Base-by-base conservation (phyloP, 1,140 invertebrate genomes). In the Tetraneura akinire region DNA sequence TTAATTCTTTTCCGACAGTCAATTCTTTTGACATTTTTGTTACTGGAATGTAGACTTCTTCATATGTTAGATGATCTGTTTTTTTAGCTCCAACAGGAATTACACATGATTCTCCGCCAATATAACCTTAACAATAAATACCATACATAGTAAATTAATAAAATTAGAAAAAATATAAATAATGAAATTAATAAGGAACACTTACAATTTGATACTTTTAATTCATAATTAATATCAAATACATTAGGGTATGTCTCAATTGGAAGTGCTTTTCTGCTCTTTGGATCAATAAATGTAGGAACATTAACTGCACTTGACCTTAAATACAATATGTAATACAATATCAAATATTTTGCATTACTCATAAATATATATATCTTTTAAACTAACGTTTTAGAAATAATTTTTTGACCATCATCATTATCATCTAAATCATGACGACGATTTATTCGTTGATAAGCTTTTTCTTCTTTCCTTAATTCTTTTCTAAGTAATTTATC, bases 381-480 rank as follows among this genome's bases (percentile, higher is more conserved):
- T 55, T 86, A 82, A 13, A 86, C 83, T 23, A 90, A 81, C 47
- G 86, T 84, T 0, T 85, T 70, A 11, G 86, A 84, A 82, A 87
- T 82, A 82, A 88, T 84, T 82, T 86, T 85, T 82, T 88, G 84
- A 26, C 87, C 85, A 53, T 89, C 88, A n/a, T 88, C 87, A 14
- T 90, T 89, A 4, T 87, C 85, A 26, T 86, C 32, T 83, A 82
- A 32, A 84, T 85, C 81, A 87, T 89, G 45, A 87, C 87, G 68
- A 86, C 87, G 73, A 85, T 88, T 80, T 88, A 89, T 88, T 81
- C 90, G 92, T n/a, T 89, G 86, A 6, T 90, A 83, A 83, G 92
- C 93, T 84, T 96, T 97, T 84, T 96, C 95, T 84, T 96, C 94
- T 85, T 96, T 96, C 16, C 94, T 88, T 11, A 94, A 89, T 85